Evolutionary conservation across 2,888 invertebrate genomes (phyloP).

Genomic region (Asteroscopus sphinx): DNA sequence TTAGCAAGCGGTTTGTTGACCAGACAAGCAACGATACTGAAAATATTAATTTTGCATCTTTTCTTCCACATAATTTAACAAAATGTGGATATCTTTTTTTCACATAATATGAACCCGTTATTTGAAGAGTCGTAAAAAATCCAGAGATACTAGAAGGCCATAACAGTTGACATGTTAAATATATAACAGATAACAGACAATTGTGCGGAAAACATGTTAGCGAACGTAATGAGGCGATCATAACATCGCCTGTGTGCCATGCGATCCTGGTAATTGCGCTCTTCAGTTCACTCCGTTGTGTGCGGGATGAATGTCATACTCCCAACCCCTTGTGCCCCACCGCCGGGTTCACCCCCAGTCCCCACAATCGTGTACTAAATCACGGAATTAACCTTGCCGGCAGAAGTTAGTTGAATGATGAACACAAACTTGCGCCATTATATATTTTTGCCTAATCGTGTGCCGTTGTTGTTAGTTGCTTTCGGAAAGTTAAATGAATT

Average conservation of each 20-base stretch:
- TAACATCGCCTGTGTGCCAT: conserved; percentile 36
- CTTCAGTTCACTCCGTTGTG: conserved; percentile 42
- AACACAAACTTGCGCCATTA: conserved; percentile 49
- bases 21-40: background rate
- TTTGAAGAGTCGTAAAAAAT: conserved; percentile 28
- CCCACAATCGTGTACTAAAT: conserved; percentile 46
- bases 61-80: background rate
- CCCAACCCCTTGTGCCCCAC: background rate
- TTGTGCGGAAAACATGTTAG: conserved; percentile 32
- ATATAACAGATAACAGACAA: conserved; percentile 34
- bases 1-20: background rate
- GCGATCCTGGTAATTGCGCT: conserved; percentile 45
- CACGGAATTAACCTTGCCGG: conserved; percentile 52
- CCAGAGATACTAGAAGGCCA: conserved; percentile 10
- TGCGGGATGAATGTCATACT: conserved; percentile 49
- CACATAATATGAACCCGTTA: conserved; percentile 10
- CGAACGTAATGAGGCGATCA: conserved; percentile 39
- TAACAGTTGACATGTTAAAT: conserved; percentile 24
- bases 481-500: background rate
- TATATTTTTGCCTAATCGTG: conserved; percentile 38
- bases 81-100: conserved; percentile 12
- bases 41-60: no score
- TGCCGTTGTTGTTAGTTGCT: conserved; percentile 1
- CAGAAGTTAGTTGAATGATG: conserved; percentile 53
- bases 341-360: conserved; percentile 5